These are phyloP conservation scores for Cygnus buccinator DNA, from an alignment of 2,113 vertebrate species.

Conservation along the genomic window DNA sequence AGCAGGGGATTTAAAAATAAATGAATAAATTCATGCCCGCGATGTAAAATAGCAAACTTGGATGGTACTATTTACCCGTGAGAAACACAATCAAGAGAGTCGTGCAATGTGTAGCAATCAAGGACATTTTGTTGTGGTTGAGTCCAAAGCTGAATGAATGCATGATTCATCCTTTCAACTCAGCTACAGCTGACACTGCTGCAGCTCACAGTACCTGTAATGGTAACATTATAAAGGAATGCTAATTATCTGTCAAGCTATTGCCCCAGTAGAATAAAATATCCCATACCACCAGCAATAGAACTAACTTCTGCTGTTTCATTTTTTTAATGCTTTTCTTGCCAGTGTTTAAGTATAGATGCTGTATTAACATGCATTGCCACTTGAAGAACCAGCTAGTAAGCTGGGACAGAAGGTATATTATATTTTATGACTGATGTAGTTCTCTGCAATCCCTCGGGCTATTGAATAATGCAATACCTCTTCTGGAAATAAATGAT, in stretches of 20 bases:
- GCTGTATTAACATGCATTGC: conserved; percentile 29
- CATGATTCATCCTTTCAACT: background rate
- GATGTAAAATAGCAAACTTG: background rate
- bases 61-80: background rate
- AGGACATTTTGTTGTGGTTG: background rate
- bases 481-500: conserved; percentile 37
- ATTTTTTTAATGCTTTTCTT: conserved; percentile 12
- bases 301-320: background rate
- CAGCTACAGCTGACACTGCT: background rate
- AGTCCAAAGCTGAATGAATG: background rate
- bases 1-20: background rate
- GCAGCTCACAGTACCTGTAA: background rate
- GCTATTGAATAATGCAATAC: conserved; percentile 47
- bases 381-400: conserved; percentile 25
- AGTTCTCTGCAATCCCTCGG: background rate
- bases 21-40: background rate
- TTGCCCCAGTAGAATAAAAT: background rate
- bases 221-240: background rate
- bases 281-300: background rate
- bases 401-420: conserved; percentile 33
- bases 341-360: background rate
- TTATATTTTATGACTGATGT: conserved; percentile 28
- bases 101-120: background rate
- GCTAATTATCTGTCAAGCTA: background rate
- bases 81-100: background rate